phyloP scores from a whole-genome alignment of 2,797 vertebrate genomes.

The Xiphorhynchus erythropygius region DNA sequence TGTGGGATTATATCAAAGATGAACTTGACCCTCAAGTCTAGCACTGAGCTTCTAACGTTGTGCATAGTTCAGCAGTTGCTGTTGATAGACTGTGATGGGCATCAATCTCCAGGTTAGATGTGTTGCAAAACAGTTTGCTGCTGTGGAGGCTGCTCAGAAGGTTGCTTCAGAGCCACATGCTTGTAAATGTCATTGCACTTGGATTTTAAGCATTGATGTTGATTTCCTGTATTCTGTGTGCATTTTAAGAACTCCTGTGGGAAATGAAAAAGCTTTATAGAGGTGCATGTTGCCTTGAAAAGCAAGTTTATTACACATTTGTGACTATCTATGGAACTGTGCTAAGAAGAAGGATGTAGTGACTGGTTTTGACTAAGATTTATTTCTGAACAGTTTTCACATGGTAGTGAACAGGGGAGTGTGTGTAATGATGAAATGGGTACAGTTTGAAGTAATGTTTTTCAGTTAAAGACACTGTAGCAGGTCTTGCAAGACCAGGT shows the following conservation, averaged over 20 bases:
- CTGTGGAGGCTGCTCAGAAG: background rate
- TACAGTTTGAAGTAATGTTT: background rate
- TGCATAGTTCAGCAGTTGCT: background rate
- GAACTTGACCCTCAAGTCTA: background rate
- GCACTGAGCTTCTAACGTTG: background rate
- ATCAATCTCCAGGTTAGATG: background rate
- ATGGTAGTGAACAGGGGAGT: background rate
- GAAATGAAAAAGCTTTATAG: background rate
- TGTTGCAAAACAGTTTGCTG: background rate
- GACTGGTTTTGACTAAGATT: background rate
- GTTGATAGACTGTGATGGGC: background rate
- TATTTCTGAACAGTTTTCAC: background rate
- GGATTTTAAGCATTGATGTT: background rate
- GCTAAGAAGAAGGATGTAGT: background rate
- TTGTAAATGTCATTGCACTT: constrained; percentile 13
- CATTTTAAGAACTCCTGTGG: background rate
- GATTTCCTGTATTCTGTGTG: background rate
- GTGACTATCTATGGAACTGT: background rate
- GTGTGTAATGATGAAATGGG: background rate
- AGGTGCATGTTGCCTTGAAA: background rate
- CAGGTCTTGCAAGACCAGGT: background rate
- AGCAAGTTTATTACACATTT: background rate
- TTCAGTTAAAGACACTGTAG: background rate
- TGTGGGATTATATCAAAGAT: background rate
- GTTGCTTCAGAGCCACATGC: background rate